Evolutionary conservation across 2,113 vertebrate genomes (phyloP).

Genomic region (Sturnus vulgaris): DNA sequence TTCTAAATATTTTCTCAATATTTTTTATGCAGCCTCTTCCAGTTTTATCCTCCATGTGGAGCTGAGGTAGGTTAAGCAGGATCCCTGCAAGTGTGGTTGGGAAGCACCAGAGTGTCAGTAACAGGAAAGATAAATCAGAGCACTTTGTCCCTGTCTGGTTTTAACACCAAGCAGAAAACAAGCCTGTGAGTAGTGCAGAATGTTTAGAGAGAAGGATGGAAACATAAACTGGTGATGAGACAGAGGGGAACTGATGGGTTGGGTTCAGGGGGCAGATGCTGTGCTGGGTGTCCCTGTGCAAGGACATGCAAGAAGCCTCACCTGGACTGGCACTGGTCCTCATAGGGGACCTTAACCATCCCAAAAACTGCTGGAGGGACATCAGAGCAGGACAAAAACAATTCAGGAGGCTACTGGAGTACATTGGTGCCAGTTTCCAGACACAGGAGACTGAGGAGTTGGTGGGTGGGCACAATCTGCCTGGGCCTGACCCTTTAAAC

Average conservation of each 20-base stretch:
- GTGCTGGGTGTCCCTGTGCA: background rate
- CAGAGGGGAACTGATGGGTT: background rate
- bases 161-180: background rate
- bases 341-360: background rate
- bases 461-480: accelerated
- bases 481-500: background rate
- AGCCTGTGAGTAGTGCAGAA: background rate
- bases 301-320: background rate
- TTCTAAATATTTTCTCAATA: background rate
- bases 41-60: background rate
- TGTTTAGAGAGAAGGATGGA: background rate
- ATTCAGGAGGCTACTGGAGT: background rate
- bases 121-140: background rate
- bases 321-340: background rate
- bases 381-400: background rate
- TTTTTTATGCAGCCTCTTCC: background rate
- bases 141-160: background rate
- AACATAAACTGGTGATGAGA: background rate
- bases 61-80: background rate
- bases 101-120: background rate
- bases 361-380: background rate
- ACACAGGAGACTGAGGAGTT: background rate
- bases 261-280: background rate
- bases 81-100: background rate
- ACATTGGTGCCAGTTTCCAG: background rate